phyloP scores from a whole-genome alignment of 1,140 invertebrate genomes.

The Colletes latitarsis region DNA sequence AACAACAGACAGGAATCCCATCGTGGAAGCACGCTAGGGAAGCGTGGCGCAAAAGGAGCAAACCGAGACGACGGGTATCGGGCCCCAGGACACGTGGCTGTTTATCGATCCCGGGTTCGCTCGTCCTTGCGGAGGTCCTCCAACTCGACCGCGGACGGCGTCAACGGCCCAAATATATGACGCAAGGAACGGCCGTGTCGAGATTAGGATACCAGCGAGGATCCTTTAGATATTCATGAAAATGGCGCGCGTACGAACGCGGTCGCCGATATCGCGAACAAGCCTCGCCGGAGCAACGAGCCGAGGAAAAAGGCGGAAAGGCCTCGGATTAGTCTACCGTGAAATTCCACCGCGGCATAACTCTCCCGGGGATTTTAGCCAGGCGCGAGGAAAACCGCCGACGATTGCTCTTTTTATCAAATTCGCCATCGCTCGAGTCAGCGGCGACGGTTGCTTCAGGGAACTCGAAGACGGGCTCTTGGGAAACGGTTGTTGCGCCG shows the following conservation, averaged over 20 bases:
- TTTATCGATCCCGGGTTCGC: conserved; percentile 23
- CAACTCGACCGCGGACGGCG: conserved; percentile 65
- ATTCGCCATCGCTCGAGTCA: conserved; percentile 6
- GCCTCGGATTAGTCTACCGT: background rate
- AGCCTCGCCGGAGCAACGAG: background rate
- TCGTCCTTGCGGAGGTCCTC: conserved; percentile 78
- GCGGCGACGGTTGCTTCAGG: conserved; percentile 10
- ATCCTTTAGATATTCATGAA: conserved; percentile 63
- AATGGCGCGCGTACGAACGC: background rate
- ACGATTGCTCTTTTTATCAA: conserved; percentile 37
- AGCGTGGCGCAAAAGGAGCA: conserved; percentile 25
- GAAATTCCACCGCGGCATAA: conserved; percentile 17
- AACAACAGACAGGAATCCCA: conserved; percentile 24
- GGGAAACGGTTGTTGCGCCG: conserved; percentile 8
- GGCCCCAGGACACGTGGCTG: conserved; percentile 16
- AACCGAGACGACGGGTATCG: background rate
- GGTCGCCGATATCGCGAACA: conserved; percentile 7
- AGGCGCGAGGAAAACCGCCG: conserved; percentile 16
- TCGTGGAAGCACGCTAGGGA: conserved; percentile 1
- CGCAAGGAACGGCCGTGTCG: conserved; percentile 67
- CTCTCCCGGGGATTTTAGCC: conserved; percentile 10
- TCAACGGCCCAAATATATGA: conserved; percentile 78
- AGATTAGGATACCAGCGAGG: conserved; percentile 58
- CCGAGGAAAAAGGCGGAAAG: conserved; percentile 16
- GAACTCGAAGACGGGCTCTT: background rate